Conservation (phyloP, 2,888 invertebrate genomes). For the Rotaria macrura region DNA sequence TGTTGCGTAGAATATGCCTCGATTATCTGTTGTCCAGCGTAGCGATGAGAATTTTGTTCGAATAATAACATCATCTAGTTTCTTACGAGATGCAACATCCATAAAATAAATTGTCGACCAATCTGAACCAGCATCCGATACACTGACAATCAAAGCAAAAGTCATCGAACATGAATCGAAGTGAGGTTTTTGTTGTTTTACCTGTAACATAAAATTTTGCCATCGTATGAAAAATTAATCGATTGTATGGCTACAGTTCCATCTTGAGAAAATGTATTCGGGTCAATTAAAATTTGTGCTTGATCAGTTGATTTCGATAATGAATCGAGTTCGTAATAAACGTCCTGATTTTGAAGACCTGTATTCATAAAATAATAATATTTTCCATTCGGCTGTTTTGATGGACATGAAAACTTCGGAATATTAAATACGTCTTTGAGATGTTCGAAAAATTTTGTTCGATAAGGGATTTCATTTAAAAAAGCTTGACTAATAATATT, state of each 20-base stretch:
- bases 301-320: constrained; percentile 63
- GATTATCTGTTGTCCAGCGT: constrained; percentile 86
- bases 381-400: constrained; percentile 60
- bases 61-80: constrained; percentile 62
- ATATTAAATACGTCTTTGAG: constrained; percentile 86
- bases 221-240: constrained; percentile 53
- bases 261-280: constrained; percentile 78
- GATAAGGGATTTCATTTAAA: constrained; percentile 55
- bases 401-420: constrained; percentile 82
- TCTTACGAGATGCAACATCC: constrained; percentile 58
- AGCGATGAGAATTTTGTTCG: constrained; percentile 82
- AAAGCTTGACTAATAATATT: constrained; percentile 77
- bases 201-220: constrained; percentile 75
- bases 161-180: too few relatives aligned
- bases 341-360: constrained; percentile 82
- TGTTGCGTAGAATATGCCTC: constrained; percentile 76
- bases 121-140: constrained; percentile 73
- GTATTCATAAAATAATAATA: constrained; percentile 84
- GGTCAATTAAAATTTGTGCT: constrained; percentile 73
- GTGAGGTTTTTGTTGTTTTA: constrained; percentile 57
- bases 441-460: constrained; percentile 44
- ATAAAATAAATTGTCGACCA: constrained; percentile 69
- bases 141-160: constrained; percentile 41
- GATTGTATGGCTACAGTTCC: constrained; percentile 43
- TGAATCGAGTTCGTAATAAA: constrained; percentile 26